Conservation (phyloP, 2,888 invertebrate species). For the Acronicta psi region DNA sequence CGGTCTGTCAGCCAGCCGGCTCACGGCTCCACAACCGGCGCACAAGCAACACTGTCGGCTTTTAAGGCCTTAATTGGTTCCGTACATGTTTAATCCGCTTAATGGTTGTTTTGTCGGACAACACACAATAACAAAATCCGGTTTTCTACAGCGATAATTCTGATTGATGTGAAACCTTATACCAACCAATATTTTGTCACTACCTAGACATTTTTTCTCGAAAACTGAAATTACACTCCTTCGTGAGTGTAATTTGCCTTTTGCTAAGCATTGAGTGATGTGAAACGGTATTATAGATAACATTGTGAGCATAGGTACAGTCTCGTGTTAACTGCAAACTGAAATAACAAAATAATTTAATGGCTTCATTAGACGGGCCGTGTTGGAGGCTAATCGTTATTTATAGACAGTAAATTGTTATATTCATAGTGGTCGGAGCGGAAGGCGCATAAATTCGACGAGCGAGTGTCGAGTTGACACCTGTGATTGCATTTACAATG, state of each 20-base stretch:
- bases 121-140: conserved; percentile 73
- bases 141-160: conserved; percentile 71
- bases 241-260: no score
- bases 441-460: conserved; percentile 86
- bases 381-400: conserved; percentile 79
- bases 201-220: no score
- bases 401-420: conserved; percentile 85
- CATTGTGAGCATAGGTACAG: conserved; percentile 28
- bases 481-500: conserved; percentile 89
- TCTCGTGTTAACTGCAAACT: conserved; percentile 51
- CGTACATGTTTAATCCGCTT: conserved; percentile 81
- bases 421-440: conserved; percentile 81
- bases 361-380: conserved; percentile 73
- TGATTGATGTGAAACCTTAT: conserved; percentile 73
- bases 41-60: conserved; percentile 74
- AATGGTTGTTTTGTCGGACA: conserved; percentile 76
- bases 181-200: conserved; percentile 61
- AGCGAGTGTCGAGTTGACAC: conserved; percentile 85
- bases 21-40: conserved; percentile 57
- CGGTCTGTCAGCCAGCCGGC: conserved; percentile 60
- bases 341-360: conserved; percentile 68
- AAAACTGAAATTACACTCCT: no score
- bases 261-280: conserved; percentile 14
- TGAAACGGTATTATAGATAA: conserved; percentile 30
- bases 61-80: conserved; percentile 83